These are phyloP conservation scores for Mirounga angustirostris DNA, from an alignment of 2,113 vertebrate species.

Conservation along the genomic window DNA sequence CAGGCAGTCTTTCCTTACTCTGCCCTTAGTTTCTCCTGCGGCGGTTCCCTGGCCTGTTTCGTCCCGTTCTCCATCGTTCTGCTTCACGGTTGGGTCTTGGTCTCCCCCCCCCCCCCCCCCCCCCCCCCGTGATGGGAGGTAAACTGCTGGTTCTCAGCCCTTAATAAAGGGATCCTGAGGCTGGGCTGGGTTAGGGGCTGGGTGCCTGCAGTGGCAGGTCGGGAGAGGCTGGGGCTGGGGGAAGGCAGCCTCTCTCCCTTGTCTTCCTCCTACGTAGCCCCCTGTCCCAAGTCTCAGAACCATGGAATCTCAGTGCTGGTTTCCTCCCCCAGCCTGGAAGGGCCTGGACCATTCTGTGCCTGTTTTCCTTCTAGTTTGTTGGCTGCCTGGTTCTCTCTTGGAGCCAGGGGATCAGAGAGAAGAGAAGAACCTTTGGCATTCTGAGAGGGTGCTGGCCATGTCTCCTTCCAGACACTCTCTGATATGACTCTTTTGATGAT, in stretches of 20 bases:
- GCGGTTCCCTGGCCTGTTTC: background rate
- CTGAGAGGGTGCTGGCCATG: background rate
- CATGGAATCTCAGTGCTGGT: background rate
- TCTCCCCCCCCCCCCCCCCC: rapidly evolving
- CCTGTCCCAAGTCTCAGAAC: background rate
- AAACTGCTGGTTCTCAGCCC: background rate
- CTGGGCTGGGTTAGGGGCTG: background rate
- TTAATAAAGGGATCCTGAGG: background rate
- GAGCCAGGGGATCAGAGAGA: background rate
- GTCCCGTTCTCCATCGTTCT: background rate
- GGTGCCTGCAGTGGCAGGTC: background rate
- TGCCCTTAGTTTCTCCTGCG: background rate
- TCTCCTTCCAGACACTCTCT: background rate
- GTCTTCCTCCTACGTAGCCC: background rate
- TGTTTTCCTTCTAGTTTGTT: background rate
- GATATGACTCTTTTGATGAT: background rate
- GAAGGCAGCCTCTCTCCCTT: background rate
- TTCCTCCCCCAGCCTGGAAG: background rate
- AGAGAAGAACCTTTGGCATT: background rate
- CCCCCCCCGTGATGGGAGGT: background rate
- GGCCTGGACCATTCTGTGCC: background rate
- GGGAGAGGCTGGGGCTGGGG: background rate
- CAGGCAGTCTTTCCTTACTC: background rate
- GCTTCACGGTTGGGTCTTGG: background rate
- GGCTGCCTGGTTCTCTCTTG: background rate